Evolutionary conservation across 2,888 invertebrate genomes (phyloP).

Genomic region (Chloroclystis v-ata): DNA sequence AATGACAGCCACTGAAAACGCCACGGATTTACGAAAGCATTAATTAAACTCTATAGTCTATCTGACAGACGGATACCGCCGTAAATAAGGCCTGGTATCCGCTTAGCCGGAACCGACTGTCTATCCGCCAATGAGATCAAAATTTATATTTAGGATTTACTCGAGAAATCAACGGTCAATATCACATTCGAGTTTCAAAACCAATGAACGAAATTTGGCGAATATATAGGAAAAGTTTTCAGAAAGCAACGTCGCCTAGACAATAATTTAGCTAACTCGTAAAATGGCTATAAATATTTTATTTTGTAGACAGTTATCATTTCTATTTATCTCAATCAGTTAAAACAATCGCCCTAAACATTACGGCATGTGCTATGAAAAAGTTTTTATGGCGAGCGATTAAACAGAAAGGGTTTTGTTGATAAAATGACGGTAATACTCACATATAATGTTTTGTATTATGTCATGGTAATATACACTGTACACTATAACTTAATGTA

Average conservation of each 20-base stretch:
- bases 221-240: too few species aligned
- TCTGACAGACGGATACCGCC: neutral
- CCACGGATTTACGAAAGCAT: slow-evolving; percentile 43
- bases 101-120: slow-evolving; percentile 1
- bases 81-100: slow-evolving; percentile 6
- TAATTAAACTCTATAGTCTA: slow-evolving; percentile 40
- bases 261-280: neutral
- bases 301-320: slow-evolving; percentile 1
- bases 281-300: slow-evolving; percentile 4
- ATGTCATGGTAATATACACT: slow-evolving; percentile 9
- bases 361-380: slow-evolving; percentile 23
- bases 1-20: slow-evolving; percentile 43
- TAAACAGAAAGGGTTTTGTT: slow-evolving; percentile 41
- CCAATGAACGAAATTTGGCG: too few species aligned
- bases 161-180: too few species aligned
- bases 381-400: slow-evolving; percentile 55
- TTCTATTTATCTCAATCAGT: slow-evolving; percentile 21
- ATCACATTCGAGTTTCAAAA: too few species aligned
- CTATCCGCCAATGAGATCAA: neutral
- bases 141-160: neutral
- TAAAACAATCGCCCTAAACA: slow-evolving; percentile 18
- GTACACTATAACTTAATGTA: too few species aligned
- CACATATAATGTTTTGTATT: slow-evolving; percentile 34
- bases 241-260: too few species aligned
- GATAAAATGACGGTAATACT: slow-evolving; percentile 36